Evolutionary conservation across 2,113 vertebrate species (phyloP).

Genomic region (Equus quagga): DNA sequence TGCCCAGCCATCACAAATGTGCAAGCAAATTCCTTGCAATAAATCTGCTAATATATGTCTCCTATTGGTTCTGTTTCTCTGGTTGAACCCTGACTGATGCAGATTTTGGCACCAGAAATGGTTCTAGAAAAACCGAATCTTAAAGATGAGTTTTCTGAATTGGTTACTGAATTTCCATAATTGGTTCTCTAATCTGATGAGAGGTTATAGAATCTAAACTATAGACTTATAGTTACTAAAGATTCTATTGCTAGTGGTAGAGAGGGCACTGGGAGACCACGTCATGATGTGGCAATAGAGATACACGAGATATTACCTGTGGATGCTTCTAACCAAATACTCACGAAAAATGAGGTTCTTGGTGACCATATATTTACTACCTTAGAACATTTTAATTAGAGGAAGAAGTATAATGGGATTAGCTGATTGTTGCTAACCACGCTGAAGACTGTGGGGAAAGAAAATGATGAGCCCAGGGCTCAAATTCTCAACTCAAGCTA

Average conservation of each 20-base stretch:
- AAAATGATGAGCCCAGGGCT: not conserved
- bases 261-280: not conserved
- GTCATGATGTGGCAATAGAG: not conserved
- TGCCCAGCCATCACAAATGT: not conserved
- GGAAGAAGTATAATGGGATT: not conserved
- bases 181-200: not conserved
- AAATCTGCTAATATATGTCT: not conserved
- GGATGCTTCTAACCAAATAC: not conserved
- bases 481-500: not conserved
- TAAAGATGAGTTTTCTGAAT: not conserved
- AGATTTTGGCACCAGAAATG: not conserved
- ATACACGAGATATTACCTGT: not conserved
- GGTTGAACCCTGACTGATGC: not conserved
- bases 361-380: not conserved
- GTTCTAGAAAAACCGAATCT: not conserved
- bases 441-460: not conserved
- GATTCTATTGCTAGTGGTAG: not conserved
- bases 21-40: not conserved
- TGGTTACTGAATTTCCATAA: not conserved
- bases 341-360: not conserved
- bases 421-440: not conserved
- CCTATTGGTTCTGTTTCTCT: not conserved
- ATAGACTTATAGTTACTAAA: not conserved
- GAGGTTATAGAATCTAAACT: too few relatives aligned
- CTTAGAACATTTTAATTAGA: not conserved